These are phyloP conservation scores for Paracentrotus lividus DNA, from an alignment of 53 echinoderm and acorn worm genomes.

Conservation along the genomic window DNA sequence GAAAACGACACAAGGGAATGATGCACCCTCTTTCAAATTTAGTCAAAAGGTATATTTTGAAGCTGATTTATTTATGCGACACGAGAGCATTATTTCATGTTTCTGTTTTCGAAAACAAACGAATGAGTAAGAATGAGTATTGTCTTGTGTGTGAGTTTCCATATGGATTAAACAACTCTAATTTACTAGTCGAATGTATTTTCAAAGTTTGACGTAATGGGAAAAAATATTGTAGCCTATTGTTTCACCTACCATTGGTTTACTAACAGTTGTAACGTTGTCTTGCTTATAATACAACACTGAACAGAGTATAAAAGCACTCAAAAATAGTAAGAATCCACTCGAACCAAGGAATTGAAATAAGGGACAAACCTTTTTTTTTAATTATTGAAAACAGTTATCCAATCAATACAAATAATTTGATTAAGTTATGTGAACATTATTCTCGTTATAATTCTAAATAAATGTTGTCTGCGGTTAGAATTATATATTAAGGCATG, in stretches of 20 bases:
- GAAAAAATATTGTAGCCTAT: background rate
- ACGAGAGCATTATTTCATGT: background rate
- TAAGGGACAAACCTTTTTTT: too few species aligned
- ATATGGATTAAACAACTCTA: background rate
- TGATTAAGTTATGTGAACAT: too few species aligned
- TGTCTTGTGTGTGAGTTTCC: background rate
- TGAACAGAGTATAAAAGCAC: too few species aligned
- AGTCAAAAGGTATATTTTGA: conserved; percentile 2
- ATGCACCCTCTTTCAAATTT: conserved; percentile 4
- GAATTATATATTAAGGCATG: too few species aligned
- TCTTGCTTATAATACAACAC: too few species aligned
- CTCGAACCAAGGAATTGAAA: too few species aligned
- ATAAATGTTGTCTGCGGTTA: too few species aligned
- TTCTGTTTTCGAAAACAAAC: background rate
- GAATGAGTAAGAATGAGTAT: background rate
- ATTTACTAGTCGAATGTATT: background rate
- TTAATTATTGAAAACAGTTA: too few species aligned
- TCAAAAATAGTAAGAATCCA: too few species aligned
- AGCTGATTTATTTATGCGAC: background rate
- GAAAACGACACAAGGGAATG: background rate
- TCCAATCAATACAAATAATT: too few species aligned
- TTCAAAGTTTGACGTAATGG: background rate
- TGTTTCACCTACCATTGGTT: background rate
- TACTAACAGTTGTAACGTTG: too few species aligned
- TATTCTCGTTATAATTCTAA: too few species aligned